phyloP scores from a whole-genome alignment of 1,140 invertebrate species.

The Idris sp. region DNA sequence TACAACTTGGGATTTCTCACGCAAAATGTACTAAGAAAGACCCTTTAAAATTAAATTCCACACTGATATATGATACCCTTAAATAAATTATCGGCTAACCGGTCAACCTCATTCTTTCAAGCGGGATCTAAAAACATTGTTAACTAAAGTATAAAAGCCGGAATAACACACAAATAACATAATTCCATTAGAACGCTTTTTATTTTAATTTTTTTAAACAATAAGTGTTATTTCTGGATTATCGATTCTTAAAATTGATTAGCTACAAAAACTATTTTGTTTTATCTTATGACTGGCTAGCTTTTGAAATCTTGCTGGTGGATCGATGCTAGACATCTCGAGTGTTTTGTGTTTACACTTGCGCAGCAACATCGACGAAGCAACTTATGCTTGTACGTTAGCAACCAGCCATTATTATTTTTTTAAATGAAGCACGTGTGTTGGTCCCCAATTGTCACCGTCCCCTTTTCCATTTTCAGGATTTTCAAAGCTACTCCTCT shows the following conservation, averaged over 20 bases:
- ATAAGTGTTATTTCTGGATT: no score
- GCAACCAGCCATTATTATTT: conserved; percentile 22
- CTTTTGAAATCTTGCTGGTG: conserved; percentile 31
- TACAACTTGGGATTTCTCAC: conserved; percentile 9
- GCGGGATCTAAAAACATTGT: not conserved
- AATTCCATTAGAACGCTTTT: no score
- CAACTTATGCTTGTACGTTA: conserved; percentile 31
- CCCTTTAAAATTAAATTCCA: conserved; percentile 18
- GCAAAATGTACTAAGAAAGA: conserved; percentile 10
- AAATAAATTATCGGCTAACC: conserved; percentile 15
- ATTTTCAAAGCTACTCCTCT: conserved; percentile 24
- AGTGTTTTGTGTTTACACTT: conserved; percentile 54
- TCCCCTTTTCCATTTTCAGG: not conserved
- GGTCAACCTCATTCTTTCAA: conserved; percentile 9
- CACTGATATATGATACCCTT: conserved; percentile 6
- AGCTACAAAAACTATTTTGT: no score
- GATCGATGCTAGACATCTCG: conserved; percentile 54
- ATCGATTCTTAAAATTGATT: no score
- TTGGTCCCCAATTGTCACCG: conserved; percentile 13
- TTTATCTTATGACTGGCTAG: conserved; percentile 12
- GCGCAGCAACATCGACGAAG: conserved; percentile 45
- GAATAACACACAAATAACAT: no score
- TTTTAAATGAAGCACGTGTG: conserved; percentile 20
- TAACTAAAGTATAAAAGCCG: not conserved
- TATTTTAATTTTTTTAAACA: no score